Base-by-base conservation (phyloP, 2,888 invertebrate species). In the Pristionchus fissidentatus region DNA sequence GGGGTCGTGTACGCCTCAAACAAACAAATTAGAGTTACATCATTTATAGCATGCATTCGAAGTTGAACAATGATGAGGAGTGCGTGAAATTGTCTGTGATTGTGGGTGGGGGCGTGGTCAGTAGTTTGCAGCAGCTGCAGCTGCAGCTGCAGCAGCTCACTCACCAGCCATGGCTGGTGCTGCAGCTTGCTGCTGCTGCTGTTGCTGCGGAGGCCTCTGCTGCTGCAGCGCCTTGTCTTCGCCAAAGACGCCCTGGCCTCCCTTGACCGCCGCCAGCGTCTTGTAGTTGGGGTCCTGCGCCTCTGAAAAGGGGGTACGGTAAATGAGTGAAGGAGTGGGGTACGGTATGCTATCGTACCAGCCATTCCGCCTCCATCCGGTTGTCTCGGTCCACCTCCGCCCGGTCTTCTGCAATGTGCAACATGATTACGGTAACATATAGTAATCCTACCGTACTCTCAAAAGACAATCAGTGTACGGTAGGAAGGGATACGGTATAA, bases 221-320 rank as follows among this genome's bases (percentile, higher is more conserved):
- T 29, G 3, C 62, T 29, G n/a, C 3, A 35, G 62, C 3, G 62
- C 62, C 62, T 62, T 62, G 32, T 62, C 62, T 15, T 29, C 62
- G 15, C 62, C 62, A 35, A 62, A 62, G 32, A 26, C 62, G 62
- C 26, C 62, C 5, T 35, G 32, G 35, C 62, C 62, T n/a, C n/a
- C n/a, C n/a, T n/a, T n/a, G 35, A 62, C 62, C n/a, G 62, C 62
- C 19, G 62, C 62, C 32, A 62, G 62, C 19, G 62, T 62, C 62
- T 62, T 29, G 29, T 62, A 62, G 15, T 62, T 35, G 62, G 62
- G 62, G 15, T 62, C 62, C 32, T 35, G 26, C 1, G n/a, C n/a
- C n/a, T n/a, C n/a, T n/a, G n/a, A n/a, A n/a, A n/a, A n/a, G n/a
- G n/a, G n/a, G n/a, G n/a, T n/a, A n/a, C n/a, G n/a, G n/a, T n/a